Conservation (phyloP, 2,888 invertebrate species). For the Chouioia cunea region DNA sequence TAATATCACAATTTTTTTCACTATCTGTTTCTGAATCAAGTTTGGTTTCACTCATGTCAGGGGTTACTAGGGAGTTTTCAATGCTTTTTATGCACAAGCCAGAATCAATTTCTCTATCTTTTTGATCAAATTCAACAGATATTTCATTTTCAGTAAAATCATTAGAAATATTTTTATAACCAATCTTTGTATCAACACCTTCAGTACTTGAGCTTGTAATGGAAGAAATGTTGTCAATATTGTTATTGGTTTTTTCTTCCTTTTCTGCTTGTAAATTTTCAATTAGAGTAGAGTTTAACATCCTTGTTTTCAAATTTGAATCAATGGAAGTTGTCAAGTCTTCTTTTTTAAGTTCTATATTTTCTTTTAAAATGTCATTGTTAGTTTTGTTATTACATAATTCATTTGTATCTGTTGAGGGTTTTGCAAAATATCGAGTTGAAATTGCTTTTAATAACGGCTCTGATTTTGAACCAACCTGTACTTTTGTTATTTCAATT, state of each 20-base stretch:
- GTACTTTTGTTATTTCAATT: not conserved
- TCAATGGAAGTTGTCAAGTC: not conserved
- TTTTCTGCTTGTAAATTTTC: too few relatives aligned
- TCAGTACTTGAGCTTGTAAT: not conserved
- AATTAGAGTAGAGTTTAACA: too few relatives aligned
- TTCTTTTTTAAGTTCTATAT: not conserved
- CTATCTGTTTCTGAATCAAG: not conserved
- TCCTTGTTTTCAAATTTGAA: not conserved
- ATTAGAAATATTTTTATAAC: not conserved
- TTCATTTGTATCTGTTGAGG: not conserved
- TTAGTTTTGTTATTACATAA: not conserved
- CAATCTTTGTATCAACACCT: not conserved
- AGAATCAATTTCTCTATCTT: not conserved
- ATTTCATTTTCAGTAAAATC: not conserved
- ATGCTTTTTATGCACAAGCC: not conserved
- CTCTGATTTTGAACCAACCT: not conserved
- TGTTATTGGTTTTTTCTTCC: too few relatives aligned
- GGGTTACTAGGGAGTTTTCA: not conserved
- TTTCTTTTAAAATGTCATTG: not conserved
- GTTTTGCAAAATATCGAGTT: conserved; percentile 27
- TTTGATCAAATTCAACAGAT: not conserved
- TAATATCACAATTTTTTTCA: not conserved
- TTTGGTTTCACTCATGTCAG: not conserved
- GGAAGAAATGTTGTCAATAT: not conserved
- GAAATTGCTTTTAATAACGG: conserved; percentile 9